A percentile compares a stretch with the other conserved stretches of the same genome.
These are phyloP conservation scores for Petrophora chlorosata DNA, from an alignment of 2,888 invertebrate species.

Conservation along the genomic window DNA sequence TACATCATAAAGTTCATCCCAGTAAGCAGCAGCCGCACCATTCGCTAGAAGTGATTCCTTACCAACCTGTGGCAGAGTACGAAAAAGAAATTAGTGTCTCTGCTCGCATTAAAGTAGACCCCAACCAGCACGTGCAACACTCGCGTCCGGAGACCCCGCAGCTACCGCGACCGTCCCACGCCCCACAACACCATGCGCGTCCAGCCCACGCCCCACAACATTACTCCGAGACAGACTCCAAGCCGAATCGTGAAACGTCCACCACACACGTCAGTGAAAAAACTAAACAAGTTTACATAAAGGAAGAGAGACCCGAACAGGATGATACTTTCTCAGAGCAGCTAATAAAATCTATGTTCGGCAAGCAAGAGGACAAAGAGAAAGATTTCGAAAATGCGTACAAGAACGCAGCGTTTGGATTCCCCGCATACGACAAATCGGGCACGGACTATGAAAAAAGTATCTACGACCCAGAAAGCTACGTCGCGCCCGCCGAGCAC, in stretches of 20 bases:
- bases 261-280: conserved; percentile 59
- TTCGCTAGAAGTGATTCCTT: conserved; percentile 33
- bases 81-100: conserved; percentile 61
- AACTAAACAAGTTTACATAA: conserved; percentile 63
- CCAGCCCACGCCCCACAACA: conserved; percentile 17
- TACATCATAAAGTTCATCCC: conserved; percentile 32
- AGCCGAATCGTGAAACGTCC: conserved; percentile 27
- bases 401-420: conserved; percentile 71
- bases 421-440: conserved; percentile 63
- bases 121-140: conserved; percentile 55
- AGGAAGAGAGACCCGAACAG: conserved; percentile 65
- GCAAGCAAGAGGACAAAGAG: conserved; percentile 70
- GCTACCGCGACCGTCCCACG: conserved; percentile 29
- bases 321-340: conserved; percentile 59
- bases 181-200: conserved; percentile 33
- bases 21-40: conserved; percentile 26
- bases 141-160: conserved; percentile 33
- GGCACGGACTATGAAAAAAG: conserved; percentile 59
- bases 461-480: conserved; percentile 64
- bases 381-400: conserved; percentile 77
- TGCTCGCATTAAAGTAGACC: conserved; percentile 60
- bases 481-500: conserved; percentile 56
- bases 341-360: conserved; percentile 56
- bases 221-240: conserved; percentile 20
- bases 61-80: conserved; percentile 57